Evolutionary conservation across 2,888 invertebrate species (phyloP).

Genomic region (Sarcophaga caerulescens): DNA sequence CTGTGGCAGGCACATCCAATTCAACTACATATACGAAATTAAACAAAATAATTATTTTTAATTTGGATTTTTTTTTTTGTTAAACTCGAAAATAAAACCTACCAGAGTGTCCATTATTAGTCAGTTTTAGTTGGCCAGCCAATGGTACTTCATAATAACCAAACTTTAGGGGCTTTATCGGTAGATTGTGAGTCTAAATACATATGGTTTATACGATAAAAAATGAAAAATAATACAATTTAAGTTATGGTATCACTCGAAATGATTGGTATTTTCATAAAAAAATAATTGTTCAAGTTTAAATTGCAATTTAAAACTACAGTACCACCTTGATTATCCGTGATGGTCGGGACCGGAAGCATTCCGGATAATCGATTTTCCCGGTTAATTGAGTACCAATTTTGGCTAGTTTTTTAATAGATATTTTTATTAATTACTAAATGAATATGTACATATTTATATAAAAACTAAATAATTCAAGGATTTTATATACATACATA

Average conservation of each 20-base stretch:
- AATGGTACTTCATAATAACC: conserved; percentile 84
- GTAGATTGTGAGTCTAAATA: conserved; percentile 69
- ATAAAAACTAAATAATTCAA: too few species aligned
- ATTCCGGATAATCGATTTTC: too few species aligned
- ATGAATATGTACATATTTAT: too few species aligned
- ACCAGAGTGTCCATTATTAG: conserved; percentile 87
- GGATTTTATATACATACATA: too few species aligned
- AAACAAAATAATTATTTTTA: not conserved
- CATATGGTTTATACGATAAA: not conserved
- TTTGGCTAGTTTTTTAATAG: too few species aligned
- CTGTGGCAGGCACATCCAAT: conserved; percentile 71
- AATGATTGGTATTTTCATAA: not conserved
- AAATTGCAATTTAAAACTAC: too few species aligned
- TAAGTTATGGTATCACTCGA: not conserved
- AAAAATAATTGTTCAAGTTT: too few species aligned
- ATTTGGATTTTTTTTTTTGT: not conserved
- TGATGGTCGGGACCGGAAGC: too few species aligned
- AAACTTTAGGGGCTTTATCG: conserved; percentile 72
- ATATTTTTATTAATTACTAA: too few species aligned
- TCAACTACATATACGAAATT: conserved; percentile 69
- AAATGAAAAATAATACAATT: not conserved
- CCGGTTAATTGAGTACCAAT: too few species aligned
- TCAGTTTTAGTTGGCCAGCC: conserved; percentile 83
- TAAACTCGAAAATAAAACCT: conserved; percentile 30
- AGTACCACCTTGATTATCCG: too few species aligned